Base-by-base conservation (phyloP, 2,797 vertebrate species). In the Schizothorax lantsangensis region DNA sequence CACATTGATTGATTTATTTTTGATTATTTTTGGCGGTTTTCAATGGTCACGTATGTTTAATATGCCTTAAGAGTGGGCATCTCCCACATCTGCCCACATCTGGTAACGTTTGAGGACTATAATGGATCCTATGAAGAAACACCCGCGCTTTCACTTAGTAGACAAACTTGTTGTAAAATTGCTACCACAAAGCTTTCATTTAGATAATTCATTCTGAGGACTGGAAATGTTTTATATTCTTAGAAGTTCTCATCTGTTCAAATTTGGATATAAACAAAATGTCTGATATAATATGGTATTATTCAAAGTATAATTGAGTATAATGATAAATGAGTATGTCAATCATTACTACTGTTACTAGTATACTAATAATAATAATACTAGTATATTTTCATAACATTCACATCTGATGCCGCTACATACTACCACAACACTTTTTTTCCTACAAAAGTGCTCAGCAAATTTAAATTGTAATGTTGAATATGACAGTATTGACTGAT, bases 21-120 rank as follows among this genome's bases (percentile, higher is more conserved):
- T 7, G 0, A 26, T 54, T 2, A 6, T 36, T 49, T 9, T 3
- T 5, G 30, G 14, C 2, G 0, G 21, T n/a, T 38, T 40, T 40
- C 23, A 83, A 7, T 5, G 9, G 38, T 45, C 9, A 43, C 57
- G 17, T 72, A 38, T 36, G 19, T 81, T 52, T 52, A 15, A 68
- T 26, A 40, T 7, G 45, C n/a, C 30, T 7, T 49, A 21, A 43
- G 77, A 62, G 21, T 52, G 6, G 33, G 33, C 33, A n/a, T 38
- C 19, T 11, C 10, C 30, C n/a, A 71, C 66, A 84, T 84, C 83
- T 84, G 83, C 10, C 30, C n/a, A 71, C 66, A 84, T 84, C 83
- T 84, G 83, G 83, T 19, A 77, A 66, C 83, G 83, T 84, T 84
- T 84, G 21, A 77, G 73, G 26, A 23, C 72, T 17, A 84, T n/a